A percentile compares a stretch with the other conserved stretches of the same genome.
Conservation (phyloP, 53 echinoderm and acorn worm genomes). For the Paracentrotus lividus region DNA sequence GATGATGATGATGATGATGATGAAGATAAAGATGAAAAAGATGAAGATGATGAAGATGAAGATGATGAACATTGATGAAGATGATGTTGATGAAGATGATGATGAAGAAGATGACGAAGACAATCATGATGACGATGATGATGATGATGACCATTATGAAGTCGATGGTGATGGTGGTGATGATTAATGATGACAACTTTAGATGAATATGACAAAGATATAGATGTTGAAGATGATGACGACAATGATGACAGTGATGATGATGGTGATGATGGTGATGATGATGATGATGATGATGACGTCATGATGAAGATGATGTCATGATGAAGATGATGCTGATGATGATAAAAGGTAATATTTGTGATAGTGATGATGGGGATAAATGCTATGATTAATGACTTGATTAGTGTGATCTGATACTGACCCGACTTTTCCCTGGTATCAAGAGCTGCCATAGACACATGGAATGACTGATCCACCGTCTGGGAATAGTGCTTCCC, state of each 20-base stretch:
- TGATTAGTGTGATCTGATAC: background rate
- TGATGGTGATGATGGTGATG: too few species aligned
- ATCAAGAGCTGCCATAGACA: conserved; percentile 96
- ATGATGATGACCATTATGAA: background rate
- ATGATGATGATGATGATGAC: too few species aligned
- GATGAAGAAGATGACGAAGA: background rate
- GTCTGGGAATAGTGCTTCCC: conserved; percentile 99
- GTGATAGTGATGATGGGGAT: background rate
- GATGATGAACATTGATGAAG: background rate
- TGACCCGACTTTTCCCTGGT: conserved; percentile 81
- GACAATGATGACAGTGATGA: background rate
- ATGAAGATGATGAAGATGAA: background rate
- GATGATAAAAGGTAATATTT: too few species aligned
- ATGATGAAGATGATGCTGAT: too few species aligned
- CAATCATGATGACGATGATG: background rate
- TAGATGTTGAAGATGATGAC: too few species aligned
- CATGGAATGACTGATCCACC: conserved; percentile 95
- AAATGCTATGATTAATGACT: too few species aligned
- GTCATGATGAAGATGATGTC: too few species aligned
- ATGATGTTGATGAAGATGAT: background rate
- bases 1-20: background rate
- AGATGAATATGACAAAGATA: too few species aligned
- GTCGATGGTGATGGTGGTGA: background rate
- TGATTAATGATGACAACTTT: background rate
- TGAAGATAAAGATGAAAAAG: background rate